Percentiles rank a stretch among this genome's conserved stretches.
Evolutionary conservation across 2,888 invertebrate genomes (phyloP).

Genomic region (Ligdia adustata): DNA sequence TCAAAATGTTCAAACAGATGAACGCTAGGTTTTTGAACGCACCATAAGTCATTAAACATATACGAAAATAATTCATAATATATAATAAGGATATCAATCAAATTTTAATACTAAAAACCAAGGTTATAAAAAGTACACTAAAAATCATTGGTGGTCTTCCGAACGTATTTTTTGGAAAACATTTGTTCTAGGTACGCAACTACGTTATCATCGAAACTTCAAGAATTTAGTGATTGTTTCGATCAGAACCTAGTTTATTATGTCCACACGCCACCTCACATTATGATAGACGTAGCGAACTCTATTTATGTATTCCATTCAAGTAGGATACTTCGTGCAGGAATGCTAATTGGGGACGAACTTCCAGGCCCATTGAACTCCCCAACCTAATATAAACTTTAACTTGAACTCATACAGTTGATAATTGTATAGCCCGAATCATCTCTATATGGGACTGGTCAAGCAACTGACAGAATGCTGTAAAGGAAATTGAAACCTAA

Average conservation of each 20-base stretch:
- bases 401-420: not conserved
- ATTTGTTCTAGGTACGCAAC: too few species aligned
- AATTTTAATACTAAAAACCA: too few species aligned
- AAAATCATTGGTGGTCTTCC: too few species aligned
- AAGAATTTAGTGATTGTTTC: too few species aligned
- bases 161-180: too few species aligned
- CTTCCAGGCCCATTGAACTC: conserved; percentile 52
- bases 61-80: too few species aligned
- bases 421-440: conserved; percentile 2
- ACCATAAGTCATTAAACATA: too few species aligned
- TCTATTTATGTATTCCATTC: conserved; percentile 46
- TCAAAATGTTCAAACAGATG: too few species aligned
- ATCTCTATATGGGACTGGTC: conserved; percentile 40
- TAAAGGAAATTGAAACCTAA: conserved; percentile 43
- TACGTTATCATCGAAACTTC: too few species aligned
- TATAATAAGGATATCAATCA: too few species aligned
- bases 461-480: conserved; percentile 18
- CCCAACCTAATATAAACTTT: not conserved
- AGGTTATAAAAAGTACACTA: too few species aligned
- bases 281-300: conserved; percentile 42
- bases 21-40: too few species aligned
- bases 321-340: conserved; percentile 47
- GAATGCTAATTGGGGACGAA: conserved; percentile 62
- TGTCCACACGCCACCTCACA: conserved; percentile 25
- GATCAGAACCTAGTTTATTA: not conserved